Evolutionary conservation across 2,888 invertebrate genomes (phyloP).

Genomic region (Epinotia ramella): DNA sequence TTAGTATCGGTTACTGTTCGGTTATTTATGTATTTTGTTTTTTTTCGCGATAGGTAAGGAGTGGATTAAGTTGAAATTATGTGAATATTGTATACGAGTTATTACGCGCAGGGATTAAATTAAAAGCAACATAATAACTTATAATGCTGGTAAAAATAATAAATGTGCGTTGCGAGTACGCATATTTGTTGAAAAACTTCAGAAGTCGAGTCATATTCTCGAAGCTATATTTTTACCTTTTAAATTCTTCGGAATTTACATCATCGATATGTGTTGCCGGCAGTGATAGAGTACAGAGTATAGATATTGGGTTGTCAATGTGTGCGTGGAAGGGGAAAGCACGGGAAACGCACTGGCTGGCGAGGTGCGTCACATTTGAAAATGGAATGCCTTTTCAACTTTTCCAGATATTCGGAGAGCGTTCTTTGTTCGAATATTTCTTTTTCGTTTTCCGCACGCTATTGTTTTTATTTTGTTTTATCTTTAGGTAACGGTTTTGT

Average conservation of each 20-base stretch:
- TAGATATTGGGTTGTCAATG: conserved; percentile 49
- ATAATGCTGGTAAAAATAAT: conserved; percentile 19
- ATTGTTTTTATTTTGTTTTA: conserved; percentile 40
- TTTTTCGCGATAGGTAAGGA: conserved; percentile 71
- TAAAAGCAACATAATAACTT: conserved; percentile 32
- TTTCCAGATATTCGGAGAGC: conserved; percentile 67
- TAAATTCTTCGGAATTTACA: conserved; percentile 29
- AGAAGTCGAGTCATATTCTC: conserved; percentile 8
- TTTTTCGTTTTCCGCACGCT: conserved; percentile 38
- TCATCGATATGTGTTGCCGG: conserved; percentile 27
- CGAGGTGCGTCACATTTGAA: conserved; percentile 65
- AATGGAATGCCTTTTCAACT: conserved; percentile 75
- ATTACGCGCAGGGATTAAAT: conserved; percentile 41
- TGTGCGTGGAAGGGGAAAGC: conserved; percentile 76
- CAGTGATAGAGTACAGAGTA: conserved; percentile 22
- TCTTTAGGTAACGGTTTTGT: conserved; percentile 22
- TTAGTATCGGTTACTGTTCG: conserved; percentile 80
- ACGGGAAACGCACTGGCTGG: conserved; percentile 61
- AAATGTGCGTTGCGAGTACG: not conserved
- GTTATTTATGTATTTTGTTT: conserved; percentile 75
- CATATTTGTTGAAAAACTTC: not conserved
- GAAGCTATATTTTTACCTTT: conserved; percentile 4
- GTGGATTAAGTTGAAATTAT: conserved; percentile 61
- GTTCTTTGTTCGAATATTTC: conserved; percentile 51
- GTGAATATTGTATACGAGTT: conserved; percentile 44